Conservation (phyloP, 2,113 vertebrate genomes). For the Chunga burmeisteri region DNA sequence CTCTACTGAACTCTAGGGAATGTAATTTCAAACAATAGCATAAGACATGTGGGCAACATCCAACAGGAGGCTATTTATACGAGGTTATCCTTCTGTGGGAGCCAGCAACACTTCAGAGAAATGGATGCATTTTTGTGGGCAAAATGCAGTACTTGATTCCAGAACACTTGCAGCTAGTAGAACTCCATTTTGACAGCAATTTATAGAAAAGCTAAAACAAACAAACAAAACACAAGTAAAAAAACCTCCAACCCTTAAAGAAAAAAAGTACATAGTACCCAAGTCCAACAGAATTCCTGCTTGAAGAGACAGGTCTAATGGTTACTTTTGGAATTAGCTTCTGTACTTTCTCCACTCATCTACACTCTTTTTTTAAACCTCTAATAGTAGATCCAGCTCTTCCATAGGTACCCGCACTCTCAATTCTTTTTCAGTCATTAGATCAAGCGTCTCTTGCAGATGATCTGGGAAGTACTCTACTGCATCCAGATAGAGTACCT, state of each 20-base stretch:
- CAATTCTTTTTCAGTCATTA: conserved; percentile 92
- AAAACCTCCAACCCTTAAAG: not conserved
- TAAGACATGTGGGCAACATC: not conserved
- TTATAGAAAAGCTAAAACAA: not conserved
- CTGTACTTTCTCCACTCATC: not conserved
- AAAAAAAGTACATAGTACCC: not conserved
- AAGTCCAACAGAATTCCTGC: not conserved
- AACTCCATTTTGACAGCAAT: not conserved
- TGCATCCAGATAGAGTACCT: conserved; percentile 90
- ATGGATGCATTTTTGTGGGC: not conserved
- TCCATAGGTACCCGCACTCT: conserved; percentile 86
- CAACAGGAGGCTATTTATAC: not conserved
- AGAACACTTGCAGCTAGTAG: not conserved
- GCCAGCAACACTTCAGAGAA: not conserved
- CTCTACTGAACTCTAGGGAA: not conserved
- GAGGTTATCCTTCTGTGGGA: not conserved
- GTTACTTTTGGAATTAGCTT: not conserved
- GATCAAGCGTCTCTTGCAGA: conserved; percentile 85
- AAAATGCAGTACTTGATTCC: not conserved
- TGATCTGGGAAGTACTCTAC: conserved; percentile 83
- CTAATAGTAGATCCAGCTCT: conserved; percentile 89
- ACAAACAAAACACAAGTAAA: too few species aligned
- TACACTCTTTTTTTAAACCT: conserved; percentile 73
- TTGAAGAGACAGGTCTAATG: not conserved
- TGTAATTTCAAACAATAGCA: not conserved